A percentile compares a stretch with the other conserved stretches of the same genome.
These are phyloP conservation scores for Poeciliopsis gracilis DNA, from an alignment of 2,797 vertebrate species.

Conservation along the genomic window DNA sequence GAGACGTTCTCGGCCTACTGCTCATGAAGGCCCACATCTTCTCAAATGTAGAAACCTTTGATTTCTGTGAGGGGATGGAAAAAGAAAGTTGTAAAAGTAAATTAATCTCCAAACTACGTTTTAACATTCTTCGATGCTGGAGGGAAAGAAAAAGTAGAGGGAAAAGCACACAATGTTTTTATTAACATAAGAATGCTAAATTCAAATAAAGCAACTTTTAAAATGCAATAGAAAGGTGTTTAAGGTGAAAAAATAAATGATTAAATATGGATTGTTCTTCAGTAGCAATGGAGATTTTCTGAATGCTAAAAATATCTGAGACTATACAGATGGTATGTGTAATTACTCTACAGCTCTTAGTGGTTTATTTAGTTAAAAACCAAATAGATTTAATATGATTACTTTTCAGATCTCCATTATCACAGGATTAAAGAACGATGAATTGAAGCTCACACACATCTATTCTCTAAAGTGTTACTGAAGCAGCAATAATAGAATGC, in stretches of 20 bases:
- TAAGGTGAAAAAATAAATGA: constrained; percentile 54
- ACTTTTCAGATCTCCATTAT: constrained; percentile 48
- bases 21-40: constrained; percentile 99
- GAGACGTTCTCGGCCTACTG: constrained; percentile 91
- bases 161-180: constrained; percentile 32
- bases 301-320: constrained; percentile 16
- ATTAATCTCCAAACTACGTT: constrained; percentile 39
- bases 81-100: constrained; percentile 10
- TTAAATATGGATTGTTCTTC: constrained; percentile 41
- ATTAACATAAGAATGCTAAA: constrained; percentile 18
- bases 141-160: constrained; percentile 22
- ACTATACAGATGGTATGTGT: constrained; percentile 12
- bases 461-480: constrained; percentile 59
- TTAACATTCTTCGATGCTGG: constrained; percentile 29
- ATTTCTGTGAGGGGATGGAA: constrained; percentile 85
- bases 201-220: constrained; percentile 47
- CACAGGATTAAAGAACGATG: constrained; percentile 51
- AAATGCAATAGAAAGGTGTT: constrained; percentile 35
- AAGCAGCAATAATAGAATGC: constrained; percentile 68
- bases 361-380: constrained; percentile 21
- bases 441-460: constrained; percentile 55
- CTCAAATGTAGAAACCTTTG: constrained; percentile 97
- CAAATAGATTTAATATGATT: constrained; percentile 55
- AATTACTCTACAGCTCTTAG: constrained; percentile 33
- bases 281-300: constrained; percentile 28